Base-by-base conservation (phyloP, 2,113 vertebrate species). In the Larimichthys crocea region DNA sequence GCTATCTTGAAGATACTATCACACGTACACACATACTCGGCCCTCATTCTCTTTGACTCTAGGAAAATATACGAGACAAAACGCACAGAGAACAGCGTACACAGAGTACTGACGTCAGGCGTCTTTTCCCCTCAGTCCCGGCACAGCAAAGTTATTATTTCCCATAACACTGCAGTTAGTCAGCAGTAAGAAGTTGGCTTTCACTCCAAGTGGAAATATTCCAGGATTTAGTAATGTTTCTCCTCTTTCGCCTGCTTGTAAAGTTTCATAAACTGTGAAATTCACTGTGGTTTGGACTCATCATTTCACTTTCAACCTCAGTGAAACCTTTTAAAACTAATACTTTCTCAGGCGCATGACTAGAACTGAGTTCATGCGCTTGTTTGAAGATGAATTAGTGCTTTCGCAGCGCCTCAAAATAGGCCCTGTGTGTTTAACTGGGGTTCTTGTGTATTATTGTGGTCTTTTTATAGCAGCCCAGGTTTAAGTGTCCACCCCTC, bases 241-340 rank as follows among this genome's bases (percentile, higher is more conserved):
- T 20, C 76, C 19, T 29, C 56, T 0, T 19, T 3, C 26, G 10
- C 17, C 50, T 42, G 64, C 44, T 53, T 53, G 81, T 63, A 56
- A 10, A 56, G 12, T 80, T 62, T 84, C 46, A 73, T 75, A 65
- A 86, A 64, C 82, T 60, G 67, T 66, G 67, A 72, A 74, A 64
- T 65, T 35, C 26, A 69, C 42, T 64, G 53, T 40, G 61, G n/a
- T 72, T 44, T 16, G 42, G 57, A 66, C 50, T 55, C 67, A 64
- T 66, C 61, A 50, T 74, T 86, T 81, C 24, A 80, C 44, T 64
- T 81, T 73, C 48, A 64, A 15, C 42, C 29, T 84, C n/a, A 46
- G 12, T 0, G 12, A 63, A 65, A 72, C n/a, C 48, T 16, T 42
- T 67, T 35, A 10, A 78, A 82, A 77, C 24, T 85, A 55, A 81